Evolutionary conservation across 2,888 invertebrate genomes (phyloP).

Genomic region (Euzophera pinguis): DNA sequence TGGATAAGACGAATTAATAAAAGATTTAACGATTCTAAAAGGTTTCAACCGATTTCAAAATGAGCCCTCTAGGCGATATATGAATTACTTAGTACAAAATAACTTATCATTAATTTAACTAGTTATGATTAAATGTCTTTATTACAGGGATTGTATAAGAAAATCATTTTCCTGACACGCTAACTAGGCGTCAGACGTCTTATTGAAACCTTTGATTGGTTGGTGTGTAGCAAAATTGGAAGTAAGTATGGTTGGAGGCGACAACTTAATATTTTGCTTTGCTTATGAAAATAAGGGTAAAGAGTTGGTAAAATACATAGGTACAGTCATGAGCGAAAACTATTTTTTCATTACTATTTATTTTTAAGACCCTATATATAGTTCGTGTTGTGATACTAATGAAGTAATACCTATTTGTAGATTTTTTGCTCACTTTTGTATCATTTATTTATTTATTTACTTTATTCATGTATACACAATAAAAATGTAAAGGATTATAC

Average conservation of each 20-base stretch:
- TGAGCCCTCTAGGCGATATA: not conserved
- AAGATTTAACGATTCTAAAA: too few species aligned
- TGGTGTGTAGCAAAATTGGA: slow-evolving; percentile 23
- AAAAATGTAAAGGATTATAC: too few species aligned
- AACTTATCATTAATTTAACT: slow-evolving; percentile 1
- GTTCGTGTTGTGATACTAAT: too few species aligned
- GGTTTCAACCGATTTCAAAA: too few species aligned
- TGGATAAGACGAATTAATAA: too few species aligned
- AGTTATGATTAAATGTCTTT: slow-evolving; percentile 28
- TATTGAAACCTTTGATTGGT: slow-evolving; percentile 27
- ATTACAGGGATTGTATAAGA: slow-evolving; percentile 13
- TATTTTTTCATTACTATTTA: too few species aligned
- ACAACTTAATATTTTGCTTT: slow-evolving; percentile 18
- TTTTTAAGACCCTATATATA: too few species aligned
- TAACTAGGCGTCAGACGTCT: slow-evolving; percentile 30
- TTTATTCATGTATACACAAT: too few species aligned
- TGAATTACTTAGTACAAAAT: not conserved
- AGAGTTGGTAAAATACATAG: not conserved
- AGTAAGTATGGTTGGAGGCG: slow-evolving; percentile 29
- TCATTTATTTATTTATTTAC: too few species aligned
- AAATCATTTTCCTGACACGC: slow-evolving; percentile 34
- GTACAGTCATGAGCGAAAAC: not conserved
- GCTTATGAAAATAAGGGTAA: not conserved
- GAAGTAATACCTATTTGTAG: too few species aligned
- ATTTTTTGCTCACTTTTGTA: too few species aligned